Conservation (phyloP, 2,113 vertebrate species). For the Elaphurus davidianus region DNA sequence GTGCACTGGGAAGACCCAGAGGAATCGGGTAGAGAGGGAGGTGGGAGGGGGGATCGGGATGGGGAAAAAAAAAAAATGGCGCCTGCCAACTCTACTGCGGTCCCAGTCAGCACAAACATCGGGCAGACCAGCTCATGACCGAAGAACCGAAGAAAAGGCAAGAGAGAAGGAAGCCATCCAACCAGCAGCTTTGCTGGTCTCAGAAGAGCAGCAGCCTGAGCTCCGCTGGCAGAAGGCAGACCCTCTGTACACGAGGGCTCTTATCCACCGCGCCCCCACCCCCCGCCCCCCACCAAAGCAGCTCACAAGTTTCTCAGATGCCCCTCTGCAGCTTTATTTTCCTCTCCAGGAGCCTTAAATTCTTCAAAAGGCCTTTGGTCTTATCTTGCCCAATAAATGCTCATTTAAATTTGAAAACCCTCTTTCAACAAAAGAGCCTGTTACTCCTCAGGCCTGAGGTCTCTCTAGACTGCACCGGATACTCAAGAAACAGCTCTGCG, state of each 20-base stretch:
- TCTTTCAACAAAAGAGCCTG: slow-evolving; percentile 29
- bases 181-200: neutral
- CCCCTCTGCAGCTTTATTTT: neutral
- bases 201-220: neutral
- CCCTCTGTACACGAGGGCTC: neutral
- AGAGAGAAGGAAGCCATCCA: neutral
- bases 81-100: neutral
- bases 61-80: too few relatives aligned
- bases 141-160: neutral
- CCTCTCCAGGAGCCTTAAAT: neutral
- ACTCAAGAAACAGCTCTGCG: neutral
- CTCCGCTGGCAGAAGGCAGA: neutral
- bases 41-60: too few relatives aligned
- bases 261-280: neutral
- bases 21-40: too few relatives aligned
- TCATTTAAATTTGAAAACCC: slow-evolving; percentile 60
- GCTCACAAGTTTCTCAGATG: neutral
- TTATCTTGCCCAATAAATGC: slow-evolving; percentile 3
- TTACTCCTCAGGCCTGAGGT: neutral
- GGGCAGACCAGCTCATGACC: neutral
- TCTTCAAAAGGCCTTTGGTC: neutral
- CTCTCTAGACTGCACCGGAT: neutral
- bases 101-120: neutral
- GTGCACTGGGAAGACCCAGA: too few relatives aligned
- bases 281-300: neutral